These are phyloP conservation scores for Fukomys damarensis DNA, from an alignment of 2,113 vertebrate species.

Conservation along the genomic window DNA sequence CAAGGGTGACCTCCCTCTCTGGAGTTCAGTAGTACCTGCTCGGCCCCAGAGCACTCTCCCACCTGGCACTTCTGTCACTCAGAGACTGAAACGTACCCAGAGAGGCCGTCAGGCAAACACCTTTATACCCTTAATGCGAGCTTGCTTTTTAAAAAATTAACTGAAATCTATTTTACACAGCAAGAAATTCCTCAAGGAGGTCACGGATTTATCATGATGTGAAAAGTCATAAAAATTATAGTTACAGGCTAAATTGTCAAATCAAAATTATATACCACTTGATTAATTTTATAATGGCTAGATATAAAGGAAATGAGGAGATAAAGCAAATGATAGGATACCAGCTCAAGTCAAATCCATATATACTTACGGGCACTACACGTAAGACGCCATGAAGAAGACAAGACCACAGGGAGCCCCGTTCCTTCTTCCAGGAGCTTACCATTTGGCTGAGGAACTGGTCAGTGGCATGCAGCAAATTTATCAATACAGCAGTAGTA, in stretches of 20 bases:
- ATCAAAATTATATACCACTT: constrained; percentile 54
- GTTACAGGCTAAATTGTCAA: constrained; percentile 64
- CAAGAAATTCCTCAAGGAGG: constrained; percentile 59
- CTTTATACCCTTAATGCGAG: background rate
- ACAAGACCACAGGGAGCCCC: no score
- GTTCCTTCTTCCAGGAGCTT: background rate
- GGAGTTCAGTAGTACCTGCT: background rate
- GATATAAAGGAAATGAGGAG: constrained; percentile 65
- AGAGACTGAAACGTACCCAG: background rate
- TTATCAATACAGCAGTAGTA: fast-evolving
- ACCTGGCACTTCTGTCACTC: background rate
- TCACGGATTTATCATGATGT: constrained; percentile 58
- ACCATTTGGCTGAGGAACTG: background rate
- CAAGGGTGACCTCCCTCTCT: background rate
- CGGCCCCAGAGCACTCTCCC: background rate
- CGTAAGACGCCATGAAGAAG: background rate
- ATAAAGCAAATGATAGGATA: constrained; percentile 49
- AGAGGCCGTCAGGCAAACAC: background rate
- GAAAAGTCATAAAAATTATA: constrained; percentile 73
- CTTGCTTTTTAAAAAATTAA: constrained; percentile 30
- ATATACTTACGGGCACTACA: constrained; percentile 11
- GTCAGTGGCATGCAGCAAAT: fast-evolving
- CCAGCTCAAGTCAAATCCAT: constrained; percentile 61
- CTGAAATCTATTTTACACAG: constrained; percentile 58
- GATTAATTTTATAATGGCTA: constrained; percentile 76